Evolutionary conservation across 1,140 invertebrate genomes (phyloP), one percentile per base, ranked within the genome.

Genomic region (Scaptomyza pallida): DNA sequence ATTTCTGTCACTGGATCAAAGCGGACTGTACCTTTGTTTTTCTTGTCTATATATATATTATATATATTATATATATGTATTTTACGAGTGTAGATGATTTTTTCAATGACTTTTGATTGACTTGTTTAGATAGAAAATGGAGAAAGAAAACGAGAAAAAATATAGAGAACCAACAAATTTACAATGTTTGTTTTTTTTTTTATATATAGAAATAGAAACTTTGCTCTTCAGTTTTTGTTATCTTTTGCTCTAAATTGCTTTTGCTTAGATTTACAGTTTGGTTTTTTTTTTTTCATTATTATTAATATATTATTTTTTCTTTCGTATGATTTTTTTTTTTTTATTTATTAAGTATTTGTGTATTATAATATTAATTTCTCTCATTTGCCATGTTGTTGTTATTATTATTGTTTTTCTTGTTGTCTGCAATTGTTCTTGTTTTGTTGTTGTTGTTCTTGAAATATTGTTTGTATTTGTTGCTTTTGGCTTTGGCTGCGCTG

Each of bases 401-500:
- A n/a, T n/a, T n/a, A n/a, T n/a, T 21, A 21, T 74, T 69, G 51
- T 47, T 79, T 57, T 68, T 41, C 52, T 37, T 71, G 64, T 30
- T 63, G 54, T 44, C 75, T 71, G 37, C 6, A 21, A 2, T 21
- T 4, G 2, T 21, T 2, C 4, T 21, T 2, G 2, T 30, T 0
- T 64, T 74, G 23, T 70, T 69, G 69, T 61, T 52, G 23, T 26
- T 26, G 5, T 26, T 26, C 3, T 26, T 26, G 23, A 55, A 67
- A 65, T 72, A 30, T 68, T 67, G 21, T 37, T 64, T 56, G 26
- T 72, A 63, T 73, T 83, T 83, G 80, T 88, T 86, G 73, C 77
- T 88, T 82, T 86, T 86, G 85, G 82, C 78, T 88, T 62, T 57
- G 51, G 40, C 64, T 70, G 65, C 71, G 40, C 56, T 70, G 56